Conservation (phyloP, 1,140 invertebrate genomes). For the Pseudomyrmex dendroicus region DNA sequence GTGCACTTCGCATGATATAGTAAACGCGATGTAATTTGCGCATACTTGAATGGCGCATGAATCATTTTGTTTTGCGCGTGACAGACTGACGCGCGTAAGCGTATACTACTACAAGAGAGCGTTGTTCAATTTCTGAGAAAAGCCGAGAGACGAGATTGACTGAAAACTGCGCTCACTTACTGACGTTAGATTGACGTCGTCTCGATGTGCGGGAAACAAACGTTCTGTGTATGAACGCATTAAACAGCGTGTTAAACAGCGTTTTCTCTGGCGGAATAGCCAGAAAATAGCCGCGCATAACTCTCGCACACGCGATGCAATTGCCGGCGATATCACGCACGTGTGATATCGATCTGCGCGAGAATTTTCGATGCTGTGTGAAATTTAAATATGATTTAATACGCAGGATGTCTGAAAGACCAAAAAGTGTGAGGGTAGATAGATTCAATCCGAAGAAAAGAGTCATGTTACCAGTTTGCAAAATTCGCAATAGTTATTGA, state of each 20-base stretch:
- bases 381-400: neutral
- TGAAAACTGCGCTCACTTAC: conserved; percentile 21
- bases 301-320: neutral
- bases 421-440: too few species aligned
- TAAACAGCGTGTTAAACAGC: neutral
- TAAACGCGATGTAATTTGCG: neutral
- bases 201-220: conserved; percentile 33
- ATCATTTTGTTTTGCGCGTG: conserved; percentile 48
- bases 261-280: conserved; percentile 25
- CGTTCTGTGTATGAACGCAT: conserved; percentile 28
- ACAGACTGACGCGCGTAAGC: conserved; percentile 40
- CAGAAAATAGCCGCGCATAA: conserved; percentile 19
- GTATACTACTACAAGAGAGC: conserved; percentile 31
- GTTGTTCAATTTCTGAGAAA: conserved; percentile 50
- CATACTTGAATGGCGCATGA: conserved; percentile 1
- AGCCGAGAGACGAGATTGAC: neutral
- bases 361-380: neutral
- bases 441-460: too few species aligned
- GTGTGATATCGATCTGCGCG: neutral
- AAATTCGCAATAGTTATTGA: too few species aligned
- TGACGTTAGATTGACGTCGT: conserved; percentile 30
- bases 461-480: too few species aligned
- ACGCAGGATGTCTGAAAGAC: neutral
- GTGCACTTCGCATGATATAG: neutral
- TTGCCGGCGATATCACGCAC: neutral